phyloP scores from a whole-genome alignment of 1,140 invertebrate species.

The Caenorhabditis latens region DNA sequence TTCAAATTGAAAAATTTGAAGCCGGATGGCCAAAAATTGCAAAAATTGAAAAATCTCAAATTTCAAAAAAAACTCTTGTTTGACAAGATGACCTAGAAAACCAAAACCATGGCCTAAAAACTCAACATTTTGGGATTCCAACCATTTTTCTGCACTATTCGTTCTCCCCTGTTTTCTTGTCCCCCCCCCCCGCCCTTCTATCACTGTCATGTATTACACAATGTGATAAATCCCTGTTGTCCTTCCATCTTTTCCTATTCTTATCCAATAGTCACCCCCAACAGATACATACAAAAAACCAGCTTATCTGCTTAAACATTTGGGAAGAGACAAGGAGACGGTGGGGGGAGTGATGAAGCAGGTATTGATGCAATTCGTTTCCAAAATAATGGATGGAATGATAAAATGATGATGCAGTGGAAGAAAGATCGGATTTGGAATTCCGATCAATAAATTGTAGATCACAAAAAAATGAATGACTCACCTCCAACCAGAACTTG shows the following conservation, averaged over 20 bases:
- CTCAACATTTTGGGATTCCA: not conserved
- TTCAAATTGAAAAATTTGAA: no score
- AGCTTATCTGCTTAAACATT: constrained; percentile 54
- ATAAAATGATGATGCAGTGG: constrained; percentile 50
- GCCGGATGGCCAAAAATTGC: no score
- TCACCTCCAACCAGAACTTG: constrained; percentile 69
- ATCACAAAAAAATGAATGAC: constrained; percentile 19
- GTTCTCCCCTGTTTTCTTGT: no score
- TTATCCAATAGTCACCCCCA: constrained; percentile 47
- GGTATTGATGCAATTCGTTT: constrained; percentile 53
- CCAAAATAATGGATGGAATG: constrained; percentile 27
- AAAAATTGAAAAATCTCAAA: no score
- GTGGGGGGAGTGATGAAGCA: constrained; percentile 12
- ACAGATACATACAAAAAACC: constrained; percentile 24
- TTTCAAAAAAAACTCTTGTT: no score
- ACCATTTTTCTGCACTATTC: not conserved
- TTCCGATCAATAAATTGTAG: no score
- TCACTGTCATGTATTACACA: constrained; percentile 2
- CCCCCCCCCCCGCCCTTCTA: not conserved
- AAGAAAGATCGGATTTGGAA: no score
- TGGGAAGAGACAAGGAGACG: not conserved
- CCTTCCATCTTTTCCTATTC: constrained; percentile 5
- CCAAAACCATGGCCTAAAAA: no score
- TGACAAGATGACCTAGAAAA: no score
- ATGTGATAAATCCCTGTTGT: constrained; percentile 47